These are phyloP conservation scores for Gulo gulo DNA, from an alignment of 2,113 vertebrate genomes.

Conservation along the genomic window DNA sequence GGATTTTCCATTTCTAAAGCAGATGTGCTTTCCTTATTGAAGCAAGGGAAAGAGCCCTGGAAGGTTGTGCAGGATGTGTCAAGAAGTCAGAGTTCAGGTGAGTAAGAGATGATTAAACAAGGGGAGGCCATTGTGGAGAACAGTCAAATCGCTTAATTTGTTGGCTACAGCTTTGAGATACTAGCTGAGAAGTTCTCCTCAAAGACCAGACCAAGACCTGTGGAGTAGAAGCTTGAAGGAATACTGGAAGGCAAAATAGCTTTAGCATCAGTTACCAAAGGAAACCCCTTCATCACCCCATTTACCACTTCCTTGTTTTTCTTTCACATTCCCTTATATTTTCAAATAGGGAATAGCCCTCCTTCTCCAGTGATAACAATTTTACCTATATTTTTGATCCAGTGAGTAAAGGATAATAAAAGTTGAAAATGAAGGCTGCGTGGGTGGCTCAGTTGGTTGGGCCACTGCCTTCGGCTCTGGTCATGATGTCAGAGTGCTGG, in stretches of 20 bases:
- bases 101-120: not conserved
- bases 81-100: conserved; percentile 2
- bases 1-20: conserved; percentile 35
- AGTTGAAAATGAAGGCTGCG: not conserved
- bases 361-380: not conserved
- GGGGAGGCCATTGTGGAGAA: not conserved
- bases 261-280: not conserved
- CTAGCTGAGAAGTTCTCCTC: not conserved
- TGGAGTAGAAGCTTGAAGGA: not conserved
- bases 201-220: not conserved
- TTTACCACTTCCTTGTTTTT: not conserved
- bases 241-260: not conserved
- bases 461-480: too few species aligned
- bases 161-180: not conserved
- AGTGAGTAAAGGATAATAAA: not conserved
- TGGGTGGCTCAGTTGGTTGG: too few species aligned
- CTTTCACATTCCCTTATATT: not conserved
- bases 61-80: not conserved
- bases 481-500: too few species aligned
- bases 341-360: not conserved
- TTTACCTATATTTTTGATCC: not conserved
- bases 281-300: not conserved
- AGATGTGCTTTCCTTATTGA: not conserved
- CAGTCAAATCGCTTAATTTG: not conserved
- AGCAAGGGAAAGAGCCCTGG: conserved; percentile 34